Conservation (phyloP, 1,140 invertebrate species). For the Acyrthosiphon pisum region DNA sequence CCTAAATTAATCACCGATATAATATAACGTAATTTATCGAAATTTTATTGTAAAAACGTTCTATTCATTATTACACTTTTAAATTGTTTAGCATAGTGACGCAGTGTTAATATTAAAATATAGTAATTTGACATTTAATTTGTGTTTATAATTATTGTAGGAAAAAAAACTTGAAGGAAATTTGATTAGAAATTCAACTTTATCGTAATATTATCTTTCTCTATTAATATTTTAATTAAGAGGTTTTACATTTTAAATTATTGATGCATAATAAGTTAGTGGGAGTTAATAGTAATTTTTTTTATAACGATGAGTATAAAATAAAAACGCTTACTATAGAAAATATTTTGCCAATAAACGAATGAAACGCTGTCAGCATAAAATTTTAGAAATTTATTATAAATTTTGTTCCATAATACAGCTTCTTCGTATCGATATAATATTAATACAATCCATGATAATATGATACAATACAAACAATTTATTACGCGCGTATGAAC, state of each 20-base stretch:
- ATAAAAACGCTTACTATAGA: not conserved
- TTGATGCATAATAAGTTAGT: not conserved
- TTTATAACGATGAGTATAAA: not conserved
- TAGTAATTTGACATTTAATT: too few species aligned
- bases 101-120: not conserved
- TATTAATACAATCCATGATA: too few species aligned
- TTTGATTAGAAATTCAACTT: not conserved
- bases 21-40: not conserved
- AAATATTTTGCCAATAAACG: too few species aligned
- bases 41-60: not conserved
- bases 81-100: not conserved
- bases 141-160: not conserved
- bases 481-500: too few species aligned
- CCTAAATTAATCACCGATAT: constrained; percentile 62
- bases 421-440: too few species aligned
- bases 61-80: not conserved
- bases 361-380: too few species aligned
- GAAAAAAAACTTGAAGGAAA: not conserved
- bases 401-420: not conserved
- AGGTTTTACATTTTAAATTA: not conserved
- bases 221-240: not conserved
- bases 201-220: not conserved
- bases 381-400: not conserved
- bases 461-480: too few species aligned
- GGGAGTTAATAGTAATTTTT: not conserved